Base-by-base conservation (phyloP, 2,113 vertebrate genomes). In the Pollachius pollachius region DNA sequence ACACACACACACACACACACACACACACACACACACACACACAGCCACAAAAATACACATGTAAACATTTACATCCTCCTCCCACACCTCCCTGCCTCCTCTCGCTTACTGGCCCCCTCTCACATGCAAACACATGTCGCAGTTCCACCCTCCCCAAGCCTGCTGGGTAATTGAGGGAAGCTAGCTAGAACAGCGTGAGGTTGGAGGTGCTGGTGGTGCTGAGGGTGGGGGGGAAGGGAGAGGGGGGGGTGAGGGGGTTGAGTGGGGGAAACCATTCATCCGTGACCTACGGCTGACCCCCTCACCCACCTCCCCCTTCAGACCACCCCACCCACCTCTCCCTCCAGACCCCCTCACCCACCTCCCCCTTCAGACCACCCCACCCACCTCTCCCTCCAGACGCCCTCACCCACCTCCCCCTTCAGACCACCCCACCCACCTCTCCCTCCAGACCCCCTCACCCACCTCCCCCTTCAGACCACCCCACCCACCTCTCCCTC, bases 131-230 rank as follows among this genome's bases (percentile, higher is more conserved):
- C 41, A 48, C 41, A 48, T 48, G 41, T 48, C 41, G 9, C 41
- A 9, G 41, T 48, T 9, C 30, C 30, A 34, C 30, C 74, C 75
- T 62, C 84, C 71, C 80, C 80, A 71, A 77, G 71, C 73, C 79
- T 87, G 83, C 83, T 87, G 83, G 84, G 88, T 92, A 91, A 92
- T 92, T 91, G 90, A 91, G 87, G 90, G 87, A 91, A 91, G 87
- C 89, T 92, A 88, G 88, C 84, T 81, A 81, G 86, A 92, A 91
- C 88, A 89, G 86, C 63, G 87, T n/a, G n/a, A n/a, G 4, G 27
- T 86, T 76, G 81, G 82, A 72, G 77, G 79, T 34, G 65, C 15
- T 73, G 81, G 77, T 34, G 30, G 30, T 34, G 30, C 30, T 34
- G 73, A 70, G 78, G 77, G 73, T 74, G 82, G 70, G 18, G 75